Conservation (phyloP, 1,140 invertebrate genomes). For the Ephestia elutella region DNA sequence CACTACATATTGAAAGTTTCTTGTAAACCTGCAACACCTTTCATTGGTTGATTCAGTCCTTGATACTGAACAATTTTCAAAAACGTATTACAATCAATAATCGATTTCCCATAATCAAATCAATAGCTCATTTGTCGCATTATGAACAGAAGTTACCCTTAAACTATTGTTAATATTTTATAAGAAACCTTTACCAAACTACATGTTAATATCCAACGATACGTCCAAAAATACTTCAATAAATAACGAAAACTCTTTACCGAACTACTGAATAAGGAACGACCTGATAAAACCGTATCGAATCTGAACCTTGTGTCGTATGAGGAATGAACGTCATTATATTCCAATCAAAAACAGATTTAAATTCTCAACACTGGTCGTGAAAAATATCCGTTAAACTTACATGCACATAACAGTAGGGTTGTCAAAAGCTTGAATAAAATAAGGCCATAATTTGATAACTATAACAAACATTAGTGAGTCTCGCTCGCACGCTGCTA, state of each 20-base stretch:
- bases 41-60: too few relatives aligned
- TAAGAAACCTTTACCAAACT: too few relatives aligned
- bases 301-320: background rate
- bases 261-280: background rate
- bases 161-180: too few relatives aligned
- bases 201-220: background rate
- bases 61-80: too few relatives aligned
- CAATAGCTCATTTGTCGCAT: too few relatives aligned
- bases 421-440: background rate
- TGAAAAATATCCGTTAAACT: constrained; percentile 3
- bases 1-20: too few relatives aligned
- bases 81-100: too few relatives aligned
- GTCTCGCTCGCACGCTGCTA: too few relatives aligned
- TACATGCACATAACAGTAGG: background rate
- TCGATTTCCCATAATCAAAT: too few relatives aligned
- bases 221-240: background rate
- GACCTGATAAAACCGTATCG: background rate
- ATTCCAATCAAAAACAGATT: constrained; percentile 3
- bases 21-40: too few relatives aligned
- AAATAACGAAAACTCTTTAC: background rate
- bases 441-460: background rate
- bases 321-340: background rate
- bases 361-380: background rate
- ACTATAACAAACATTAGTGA: too few relatives aligned
- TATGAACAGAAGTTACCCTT: too few relatives aligned